phyloP scores from a whole-genome alignment of 2,113 vertebrate species.

The Nycticebus coucang region DNA sequence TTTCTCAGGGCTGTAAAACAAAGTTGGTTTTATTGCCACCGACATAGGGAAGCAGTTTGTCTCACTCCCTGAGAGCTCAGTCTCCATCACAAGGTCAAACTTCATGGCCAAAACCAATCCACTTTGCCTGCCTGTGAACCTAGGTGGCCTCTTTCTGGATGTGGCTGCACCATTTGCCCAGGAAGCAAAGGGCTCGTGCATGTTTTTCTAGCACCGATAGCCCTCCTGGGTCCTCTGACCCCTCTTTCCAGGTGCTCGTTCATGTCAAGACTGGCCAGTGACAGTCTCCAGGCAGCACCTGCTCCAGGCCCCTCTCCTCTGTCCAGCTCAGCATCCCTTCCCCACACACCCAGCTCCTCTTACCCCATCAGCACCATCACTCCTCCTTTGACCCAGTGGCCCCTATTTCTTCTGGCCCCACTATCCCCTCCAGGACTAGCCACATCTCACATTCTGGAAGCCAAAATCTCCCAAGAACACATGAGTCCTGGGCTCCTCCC shows the following conservation, averaged over 20 bases:
- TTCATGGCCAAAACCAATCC: rapidly evolving
- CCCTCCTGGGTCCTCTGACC: no score
- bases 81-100: conserved; percentile 19
- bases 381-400: not conserved
- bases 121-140: rapidly evolving
- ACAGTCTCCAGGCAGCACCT: not conserved
- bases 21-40: not conserved
- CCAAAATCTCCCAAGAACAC: not conserved
- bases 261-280: not conserved
- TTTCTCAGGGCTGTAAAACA: not conserved
- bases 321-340: not conserved
- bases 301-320: not conserved
- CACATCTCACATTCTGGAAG: not conserved
- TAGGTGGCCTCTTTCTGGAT: not conserved
- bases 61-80: not conserved
- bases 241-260: not conserved
- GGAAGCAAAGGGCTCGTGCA: not conserved
- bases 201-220: not conserved
- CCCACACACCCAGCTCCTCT: not conserved
- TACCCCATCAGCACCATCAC: not conserved
- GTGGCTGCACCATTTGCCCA: rapidly evolving
- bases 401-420: no score
- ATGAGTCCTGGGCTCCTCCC: not conserved
- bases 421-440: rapidly evolving
- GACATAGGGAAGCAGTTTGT: not conserved